Base-by-base conservation (phyloP, 2,797 vertebrate species). In the Lutjanus argentimaculatus region DNA sequence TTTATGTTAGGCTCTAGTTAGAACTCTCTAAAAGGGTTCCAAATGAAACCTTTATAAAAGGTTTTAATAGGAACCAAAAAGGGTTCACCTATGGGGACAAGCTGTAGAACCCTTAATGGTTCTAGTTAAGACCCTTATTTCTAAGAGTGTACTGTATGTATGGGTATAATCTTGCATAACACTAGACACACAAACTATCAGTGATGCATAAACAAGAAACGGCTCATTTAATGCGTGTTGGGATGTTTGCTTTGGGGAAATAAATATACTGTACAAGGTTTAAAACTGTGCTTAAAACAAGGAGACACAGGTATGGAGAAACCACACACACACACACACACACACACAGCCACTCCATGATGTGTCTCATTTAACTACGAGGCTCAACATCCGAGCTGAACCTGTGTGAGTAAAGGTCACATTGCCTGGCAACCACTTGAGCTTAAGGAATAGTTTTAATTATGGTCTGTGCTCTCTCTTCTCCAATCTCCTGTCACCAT, bases 401-500 rank as follows among this genome's bases (percentile, higher is more conserved):
- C 84, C 88, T 88, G 88, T 59, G 79, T 15, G 52, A 80, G 72
- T 85, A 93, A 87, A 94, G 92, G 93, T 94, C 92, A 93, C 85
- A 92, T 91, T 79, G 89, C 94, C 91, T 93, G 85, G 93, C 88
- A 95, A 95, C 91, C 90, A 89, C 91, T 91, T 77, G 55, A 91
- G 91, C 75, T 93, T 72, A 87, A 86, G 87, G 30, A 86, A 94
- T 88, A 72, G 80, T 92, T 95, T 95, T 95, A 95, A 95, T 95
- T 91, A 93, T 92, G 90, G 87, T 75, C 83, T 88, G 79, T 74
- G 71, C 75, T 85, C 89, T 90, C 88, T 82, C 79, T 87, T 69
- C 75, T 84, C 83, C 83, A 84, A 86, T 89, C 90, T 88, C 80
- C 84, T 89, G 83, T 75, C 67, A 76, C 83, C 61, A 65, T 89